Evolutionary conservation across 2,113 vertebrate species (phyloP).

Genomic region (Cyprinodon variegatus): DNA sequence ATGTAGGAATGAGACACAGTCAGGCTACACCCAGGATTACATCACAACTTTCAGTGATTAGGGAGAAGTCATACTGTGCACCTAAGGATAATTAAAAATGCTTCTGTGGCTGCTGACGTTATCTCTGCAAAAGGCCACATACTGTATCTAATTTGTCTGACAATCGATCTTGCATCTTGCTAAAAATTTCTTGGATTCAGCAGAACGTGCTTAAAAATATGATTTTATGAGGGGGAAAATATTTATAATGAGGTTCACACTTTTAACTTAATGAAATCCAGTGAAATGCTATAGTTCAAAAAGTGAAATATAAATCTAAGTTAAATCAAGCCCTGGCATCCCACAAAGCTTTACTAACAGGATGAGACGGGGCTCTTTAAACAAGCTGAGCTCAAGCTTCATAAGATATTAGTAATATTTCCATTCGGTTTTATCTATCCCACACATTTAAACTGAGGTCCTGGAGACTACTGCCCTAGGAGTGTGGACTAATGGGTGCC

Average conservation of each 20-base stretch:
- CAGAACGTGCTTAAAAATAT: constrained; percentile 21
- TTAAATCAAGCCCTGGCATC: constrained; percentile 69
- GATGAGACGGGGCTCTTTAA: constrained; percentile 52
- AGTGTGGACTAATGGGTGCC: constrained; percentile 18
- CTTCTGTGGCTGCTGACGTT: constrained; percentile 51
- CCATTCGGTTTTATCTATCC: constrained; percentile 61
- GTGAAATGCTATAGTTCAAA: constrained; percentile 42
- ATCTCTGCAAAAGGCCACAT: constrained; percentile 36
- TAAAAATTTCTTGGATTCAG: constrained; percentile 28
- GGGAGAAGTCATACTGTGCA: constrained; percentile 60
- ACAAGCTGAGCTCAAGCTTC: constrained; percentile 42
- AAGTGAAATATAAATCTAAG: constrained; percentile 53
- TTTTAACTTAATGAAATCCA: constrained; percentile 25
- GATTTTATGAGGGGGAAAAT: constrained; percentile 22
- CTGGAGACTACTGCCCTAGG: constrained; percentile 51
- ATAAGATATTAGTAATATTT: constrained; percentile 51
- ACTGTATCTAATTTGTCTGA: constrained; percentile 31
- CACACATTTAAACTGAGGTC: constrained; percentile 58
- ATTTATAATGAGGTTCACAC: constrained; percentile 14
- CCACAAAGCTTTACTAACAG: constrained; percentile 39
- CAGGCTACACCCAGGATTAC: constrained; percentile 60
- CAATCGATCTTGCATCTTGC: constrained; percentile 38
- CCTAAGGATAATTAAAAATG: constrained; percentile 60
- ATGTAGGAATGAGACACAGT: constrained; percentile 53
- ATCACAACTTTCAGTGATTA: constrained; percentile 50